These are phyloP conservation scores for Ptychadena robeensis DNA, from an alignment of 2,797 vertebrate genomes.

Conservation along the genomic window DNA sequence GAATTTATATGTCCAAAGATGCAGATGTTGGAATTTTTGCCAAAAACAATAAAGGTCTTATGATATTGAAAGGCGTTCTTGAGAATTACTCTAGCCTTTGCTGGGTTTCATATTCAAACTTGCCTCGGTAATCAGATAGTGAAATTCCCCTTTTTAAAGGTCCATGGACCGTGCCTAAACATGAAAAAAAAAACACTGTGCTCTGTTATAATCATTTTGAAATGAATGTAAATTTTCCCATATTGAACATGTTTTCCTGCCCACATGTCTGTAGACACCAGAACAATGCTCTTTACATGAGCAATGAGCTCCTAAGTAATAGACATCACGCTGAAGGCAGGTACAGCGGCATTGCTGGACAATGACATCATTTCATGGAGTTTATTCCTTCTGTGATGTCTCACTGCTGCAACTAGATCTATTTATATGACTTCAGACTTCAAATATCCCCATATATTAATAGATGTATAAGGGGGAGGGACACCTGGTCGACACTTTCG, in stretches of 20 bases:
- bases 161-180: not conserved
- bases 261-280: not conserved
- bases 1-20: too few species aligned
- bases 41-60: too few species aligned
- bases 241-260: not conserved
- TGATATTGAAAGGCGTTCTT: too few species aligned
- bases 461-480: too few species aligned
- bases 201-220: not conserved
- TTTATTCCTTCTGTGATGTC: not conserved
- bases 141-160: too few species aligned
- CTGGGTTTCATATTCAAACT: too few species aligned
- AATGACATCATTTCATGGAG: not conserved
- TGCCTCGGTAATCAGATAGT: too few species aligned
- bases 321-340: not conserved
- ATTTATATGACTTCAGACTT: not conserved
- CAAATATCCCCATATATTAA: too few species aligned
- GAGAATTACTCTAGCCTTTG: too few species aligned
- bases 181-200: not conserved
- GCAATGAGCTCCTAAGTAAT: not conserved
- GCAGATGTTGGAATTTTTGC: too few species aligned
- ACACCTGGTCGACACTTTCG: too few species aligned
- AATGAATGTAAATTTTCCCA: not conserved
- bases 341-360: constrained; percentile 20
- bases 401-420: not conserved
- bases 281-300: not conserved